Evolutionary conservation across 2,888 invertebrate species (phyloP), one percentile per base, ranked within the genome.

Genomic region (Pherbina coryleti): DNA sequence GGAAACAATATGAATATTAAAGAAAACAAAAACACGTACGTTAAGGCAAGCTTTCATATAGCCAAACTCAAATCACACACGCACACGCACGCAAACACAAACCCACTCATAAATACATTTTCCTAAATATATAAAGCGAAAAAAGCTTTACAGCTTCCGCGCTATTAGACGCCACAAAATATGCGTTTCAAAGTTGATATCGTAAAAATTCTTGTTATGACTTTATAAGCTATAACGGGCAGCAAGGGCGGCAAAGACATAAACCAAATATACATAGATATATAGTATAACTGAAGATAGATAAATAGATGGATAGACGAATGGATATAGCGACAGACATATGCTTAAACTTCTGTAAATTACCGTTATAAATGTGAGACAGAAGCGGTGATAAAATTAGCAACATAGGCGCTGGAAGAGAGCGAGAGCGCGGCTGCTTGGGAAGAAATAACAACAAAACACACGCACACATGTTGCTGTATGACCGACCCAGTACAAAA

Each of bases 1-100:
- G 51, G 25, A 69, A 69, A 69, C 51, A 69, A 69, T 69, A 69
- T 69, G 51, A 69, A 69, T 69, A 51, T 53, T 22, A 69, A 69
- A 51, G 17, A 49, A 49, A 69, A 14, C 60, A 22, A 14, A 60
- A 60, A 25, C 22, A 28, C 28, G 28, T 28, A 25, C 28, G 19
- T 60, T 22, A 60, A 60, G 28, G 28, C 5, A 60, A 60, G 17
- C 25, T 60, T 44, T 44, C 14, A 44, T 44, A 44, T 44, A 44
- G 44, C 44, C 14, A 44, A 11, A 44, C 44, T 11, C 44, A 44
- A 60, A 28, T 28, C 28, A 11, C 60, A 28, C 28, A 60, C 22
- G 17, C 25, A 60, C 60, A 25, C 17, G 22, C 25, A 60, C 3
- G n/a, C n/a, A n/a, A 3, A 55, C n/a, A 3, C 22, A 55, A 4